Base-by-base conservation (phyloP, 2,888 invertebrate species). In the Pseudanteris insignis region DNA sequence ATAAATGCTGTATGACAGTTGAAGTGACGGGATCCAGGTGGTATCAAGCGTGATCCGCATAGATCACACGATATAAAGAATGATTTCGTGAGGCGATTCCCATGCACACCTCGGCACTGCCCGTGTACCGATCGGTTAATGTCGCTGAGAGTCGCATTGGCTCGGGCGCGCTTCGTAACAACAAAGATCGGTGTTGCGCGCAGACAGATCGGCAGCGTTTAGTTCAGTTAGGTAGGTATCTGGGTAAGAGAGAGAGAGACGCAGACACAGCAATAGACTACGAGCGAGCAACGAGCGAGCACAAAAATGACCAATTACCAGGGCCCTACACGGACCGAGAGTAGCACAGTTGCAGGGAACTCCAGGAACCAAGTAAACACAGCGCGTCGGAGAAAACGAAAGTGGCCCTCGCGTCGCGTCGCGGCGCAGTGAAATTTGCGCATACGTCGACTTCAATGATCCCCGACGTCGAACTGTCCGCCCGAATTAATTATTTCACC, bases 61-160 rank as follows among this genome's bases (percentile, higher is more conserved):
- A 75, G 74, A 76, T 76, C 73, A 74, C 67, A 67, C 65, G 73
- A 75, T 75, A 74, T 72, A 74, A 77, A 75, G 74, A 77, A 76
- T 70, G 72, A 76, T 70, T 71, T 74, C 74, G 72, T 75, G 61
- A 69, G 62, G 69, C 70, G 67, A 75, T 76, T 76, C 75, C 76
- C 76, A 75, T 76, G 69, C 74, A 75, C 75, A 73, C 75, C 74
- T 74, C 66, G 37, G 48, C 59, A 38, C 11, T 10, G 47, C 37
- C 40, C 57, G 61, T 65, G 57, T 36, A 21, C n/a, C 65, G 68
- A 67, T 70, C 67, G 68, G 69, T 70, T 67, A 70, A 70, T 37
- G 38, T 38, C 44, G 13, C 66, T 58, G 66, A 43, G 54, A 63
- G 60, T 50, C 60, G 43, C 29, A 21, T 48, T 57, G 58, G 21